These are phyloP conservation scores for Amblyornis subalaris DNA, from an alignment of 2,113 vertebrate species.

Conservation along the genomic window DNA sequence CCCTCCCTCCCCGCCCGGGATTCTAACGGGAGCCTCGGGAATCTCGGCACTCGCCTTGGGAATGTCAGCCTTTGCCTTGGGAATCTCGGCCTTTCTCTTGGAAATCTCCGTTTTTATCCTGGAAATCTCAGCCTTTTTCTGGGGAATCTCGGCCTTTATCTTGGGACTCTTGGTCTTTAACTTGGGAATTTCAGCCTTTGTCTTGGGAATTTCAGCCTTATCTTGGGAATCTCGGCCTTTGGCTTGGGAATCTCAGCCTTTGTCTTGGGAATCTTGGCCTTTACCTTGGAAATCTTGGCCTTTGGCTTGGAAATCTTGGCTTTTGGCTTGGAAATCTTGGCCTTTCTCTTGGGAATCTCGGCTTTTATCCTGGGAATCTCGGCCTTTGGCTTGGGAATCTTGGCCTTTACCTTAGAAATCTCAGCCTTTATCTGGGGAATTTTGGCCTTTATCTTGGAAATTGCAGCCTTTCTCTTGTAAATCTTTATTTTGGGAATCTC, in stretches of 20 bases:
- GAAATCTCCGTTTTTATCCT: too few relatives aligned
- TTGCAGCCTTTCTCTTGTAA: neutral
- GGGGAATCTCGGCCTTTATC: neutral
- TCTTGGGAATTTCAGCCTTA: neutral
- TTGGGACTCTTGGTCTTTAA: neutral
- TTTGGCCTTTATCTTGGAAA: too few relatives aligned
- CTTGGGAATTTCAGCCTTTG: neutral
- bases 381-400: neutral
- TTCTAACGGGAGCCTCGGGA: neutral
- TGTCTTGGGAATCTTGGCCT: neutral
- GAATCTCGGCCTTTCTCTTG: too few relatives aligned
- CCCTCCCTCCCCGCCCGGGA: neutral
- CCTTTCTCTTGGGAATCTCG: neutral
- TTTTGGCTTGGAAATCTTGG: neutral
- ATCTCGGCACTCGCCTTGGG: too few relatives aligned
- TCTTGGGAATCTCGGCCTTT: neutral
- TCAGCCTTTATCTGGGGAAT: too few relatives aligned
- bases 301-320: neutral
- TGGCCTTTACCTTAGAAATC: too few relatives aligned
- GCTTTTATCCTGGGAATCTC: neutral
- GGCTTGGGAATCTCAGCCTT: too few relatives aligned
- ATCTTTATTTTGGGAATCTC: neutral
- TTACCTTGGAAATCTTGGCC: accelerated
- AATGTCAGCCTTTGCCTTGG: too few relatives aligned
- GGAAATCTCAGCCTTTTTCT: too few relatives aligned